A percentile compares a stretch with the other conserved stretches of the same genome.
phyloP scores from a whole-genome alignment of 2,113 vertebrate genomes.

The Psittacara wagleri region DNA sequence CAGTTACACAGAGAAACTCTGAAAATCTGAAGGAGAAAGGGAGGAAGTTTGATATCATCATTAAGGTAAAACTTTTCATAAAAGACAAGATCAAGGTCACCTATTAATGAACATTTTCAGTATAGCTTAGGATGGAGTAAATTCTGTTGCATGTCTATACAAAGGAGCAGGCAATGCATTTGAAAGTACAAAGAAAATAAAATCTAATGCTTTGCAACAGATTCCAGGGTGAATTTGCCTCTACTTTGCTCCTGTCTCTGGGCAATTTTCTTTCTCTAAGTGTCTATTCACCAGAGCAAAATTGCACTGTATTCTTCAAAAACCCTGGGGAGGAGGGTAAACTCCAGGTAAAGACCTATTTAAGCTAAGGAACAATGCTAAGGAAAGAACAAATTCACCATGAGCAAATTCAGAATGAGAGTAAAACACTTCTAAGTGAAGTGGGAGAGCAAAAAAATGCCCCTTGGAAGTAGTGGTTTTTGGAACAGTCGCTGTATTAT shows the following conservation, averaged over 20 bases:
- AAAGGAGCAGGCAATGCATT: not conserved
- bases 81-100: not conserved
- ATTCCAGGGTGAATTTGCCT: not conserved
- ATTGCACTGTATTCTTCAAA: slow-evolving; percentile 2
- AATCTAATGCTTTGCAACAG: not conserved
- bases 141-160: not conserved
- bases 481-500: not conserved
- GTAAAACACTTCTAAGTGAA: not conserved
- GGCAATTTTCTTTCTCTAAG: not conserved
- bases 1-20: not conserved
- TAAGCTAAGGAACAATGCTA: not conserved
- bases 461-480: not conserved
- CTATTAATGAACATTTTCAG: not conserved
- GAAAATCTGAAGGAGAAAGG: not conserved
- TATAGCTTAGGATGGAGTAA: not conserved
- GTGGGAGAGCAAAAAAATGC: not conserved
- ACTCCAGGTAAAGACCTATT: not conserved
- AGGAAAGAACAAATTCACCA: not conserved
- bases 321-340: not conserved
- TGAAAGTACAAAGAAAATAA: not conserved
- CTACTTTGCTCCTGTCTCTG: not conserved
- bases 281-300: not conserved
- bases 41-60: not conserved
- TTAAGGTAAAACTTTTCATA: not conserved
- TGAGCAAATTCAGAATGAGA: not conserved